A percentile compares a stretch with the other conserved stretches of the same genome.
phyloP scores from a whole-genome alignment of 2,113 vertebrate species.

The Rattus rattus region DNA sequence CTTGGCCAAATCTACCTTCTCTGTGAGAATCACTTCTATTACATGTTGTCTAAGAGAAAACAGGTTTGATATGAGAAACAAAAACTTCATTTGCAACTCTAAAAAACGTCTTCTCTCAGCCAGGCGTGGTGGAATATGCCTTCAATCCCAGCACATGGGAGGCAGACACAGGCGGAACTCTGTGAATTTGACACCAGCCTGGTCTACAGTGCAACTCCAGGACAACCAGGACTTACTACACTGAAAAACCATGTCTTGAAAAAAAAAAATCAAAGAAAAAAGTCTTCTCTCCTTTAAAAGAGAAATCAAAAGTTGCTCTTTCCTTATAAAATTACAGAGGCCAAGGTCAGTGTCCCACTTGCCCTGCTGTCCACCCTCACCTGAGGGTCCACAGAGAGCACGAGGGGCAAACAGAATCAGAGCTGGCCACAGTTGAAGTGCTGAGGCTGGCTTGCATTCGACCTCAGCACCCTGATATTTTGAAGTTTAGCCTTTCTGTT shows the following conservation, averaged over 20 bases:
- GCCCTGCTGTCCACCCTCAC: background rate
- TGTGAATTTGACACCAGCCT: too few relatives aligned
- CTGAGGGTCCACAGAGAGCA: background rate
- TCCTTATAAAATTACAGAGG: background rate
- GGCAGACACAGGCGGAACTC: too few relatives aligned
- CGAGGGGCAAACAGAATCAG: background rate
- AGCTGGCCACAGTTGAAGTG: background rate
- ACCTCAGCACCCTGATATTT: background rate
- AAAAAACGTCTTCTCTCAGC: background rate
- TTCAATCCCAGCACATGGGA: too few relatives aligned
- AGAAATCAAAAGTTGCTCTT: background rate
- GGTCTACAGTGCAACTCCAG: too few relatives aligned
- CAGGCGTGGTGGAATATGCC: too few relatives aligned
- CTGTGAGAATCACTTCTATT: background rate
- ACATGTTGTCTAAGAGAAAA: background rate
- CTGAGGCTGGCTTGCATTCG: background rate
- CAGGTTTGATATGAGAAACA: background rate
- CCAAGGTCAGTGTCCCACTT: background rate
- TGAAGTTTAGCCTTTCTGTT: background rate
- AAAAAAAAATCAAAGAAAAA: background rate
- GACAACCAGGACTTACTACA: too few relatives aligned
- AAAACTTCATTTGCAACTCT: background rate
- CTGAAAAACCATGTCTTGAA: too few relatives aligned
- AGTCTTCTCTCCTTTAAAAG: background rate
- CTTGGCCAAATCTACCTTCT: background rate